Evolutionary conservation across 2,797 vertebrate species (phyloP).

Genomic region (Salarias fasciatus): DNA sequence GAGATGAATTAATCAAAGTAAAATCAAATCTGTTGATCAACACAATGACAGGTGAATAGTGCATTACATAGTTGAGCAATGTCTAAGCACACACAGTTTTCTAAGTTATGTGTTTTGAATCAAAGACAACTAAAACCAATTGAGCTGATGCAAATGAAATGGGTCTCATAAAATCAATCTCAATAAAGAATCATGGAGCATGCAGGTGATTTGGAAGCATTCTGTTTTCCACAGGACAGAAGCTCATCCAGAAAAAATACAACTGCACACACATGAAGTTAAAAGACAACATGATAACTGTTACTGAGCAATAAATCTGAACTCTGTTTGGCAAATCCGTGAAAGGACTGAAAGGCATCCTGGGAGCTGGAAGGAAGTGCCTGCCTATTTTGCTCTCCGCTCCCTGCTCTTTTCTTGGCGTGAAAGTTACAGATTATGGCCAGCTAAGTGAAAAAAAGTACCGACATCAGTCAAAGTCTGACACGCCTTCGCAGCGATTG

Average conservation of each 20-base stretch:
- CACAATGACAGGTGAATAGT: too few relatives aligned
- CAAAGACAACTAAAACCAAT: neutral
- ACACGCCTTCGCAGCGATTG: conserved; percentile 52
- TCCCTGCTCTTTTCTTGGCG: conserved; percentile 53
- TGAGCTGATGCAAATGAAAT: neutral
- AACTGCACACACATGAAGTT: neutral
- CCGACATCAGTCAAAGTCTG: conserved; percentile 62
- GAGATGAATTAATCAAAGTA: too few relatives aligned
- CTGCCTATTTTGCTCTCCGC: conserved; percentile 43
- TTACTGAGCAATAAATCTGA: conserved; percentile 22
- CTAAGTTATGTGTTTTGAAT: neutral
- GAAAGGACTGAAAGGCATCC: conserved; percentile 47
- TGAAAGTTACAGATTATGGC: conserved; percentile 56
- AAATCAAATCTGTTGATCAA: too few relatives aligned
- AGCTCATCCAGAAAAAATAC: neutral
- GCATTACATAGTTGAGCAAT: too few relatives aligned
- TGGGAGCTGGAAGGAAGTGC: conserved; percentile 63
- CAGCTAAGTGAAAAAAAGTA: conserved; percentile 56
- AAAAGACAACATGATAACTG: conserved; percentile 22
- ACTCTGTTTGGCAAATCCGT: conserved; percentile 51
- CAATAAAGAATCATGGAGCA: too few relatives aligned
- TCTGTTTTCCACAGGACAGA: too few relatives aligned
- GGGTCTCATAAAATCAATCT: neutral
- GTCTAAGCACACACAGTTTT: neutral
- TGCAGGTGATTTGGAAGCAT: too few relatives aligned